These are phyloP conservation scores for Helobdella robusta DNA, from an alignment of 2,888 invertebrate species.

Conservation along the genomic window DNA sequence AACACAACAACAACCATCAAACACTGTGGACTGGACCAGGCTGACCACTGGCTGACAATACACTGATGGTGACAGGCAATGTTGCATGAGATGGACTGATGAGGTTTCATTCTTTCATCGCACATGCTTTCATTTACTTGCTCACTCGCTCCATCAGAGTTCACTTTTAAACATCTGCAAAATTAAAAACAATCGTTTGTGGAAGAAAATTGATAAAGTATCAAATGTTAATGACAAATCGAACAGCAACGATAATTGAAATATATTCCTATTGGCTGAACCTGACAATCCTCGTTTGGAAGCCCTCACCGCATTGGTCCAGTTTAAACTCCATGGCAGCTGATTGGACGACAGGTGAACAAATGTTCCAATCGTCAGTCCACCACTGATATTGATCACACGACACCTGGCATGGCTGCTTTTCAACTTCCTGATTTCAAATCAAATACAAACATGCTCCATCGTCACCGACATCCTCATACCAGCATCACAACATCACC, in stretches of 20 bases:
- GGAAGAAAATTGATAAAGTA: too few species aligned
- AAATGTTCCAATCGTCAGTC: constrained; percentile 32
- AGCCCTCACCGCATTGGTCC: constrained; percentile 31
- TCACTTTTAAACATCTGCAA: constrained; percentile 27
- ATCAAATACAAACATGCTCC: neutral
- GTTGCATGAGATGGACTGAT: constrained; percentile 43
- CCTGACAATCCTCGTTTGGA: constrained; percentile 34
- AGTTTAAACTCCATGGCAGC: neutral
- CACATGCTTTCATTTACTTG: constrained; percentile 29
- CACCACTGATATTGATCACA: constrained; percentile 34
- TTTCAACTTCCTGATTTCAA: constrained; percentile 31
- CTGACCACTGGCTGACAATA: constrained; percentile 58
- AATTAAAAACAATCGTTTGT: too few species aligned
- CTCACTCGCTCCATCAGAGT: neutral
- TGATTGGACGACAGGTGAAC: constrained; percentile 25
- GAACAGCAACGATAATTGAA: neutral
- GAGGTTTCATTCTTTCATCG: constrained; percentile 30
- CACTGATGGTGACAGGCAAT: constrained; percentile 60
- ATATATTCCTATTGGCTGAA: constrained; percentile 12
- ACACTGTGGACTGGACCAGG: constrained; percentile 54
- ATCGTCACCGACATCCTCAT: neutral
- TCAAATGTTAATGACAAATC: neutral
- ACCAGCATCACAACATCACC: constrained; percentile 24
- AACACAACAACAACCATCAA: neutral
- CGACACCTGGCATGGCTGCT: constrained; percentile 30